Base-by-base conservation (phyloP, 2,888 invertebrate genomes). In the Bellardia bayeri region DNA sequence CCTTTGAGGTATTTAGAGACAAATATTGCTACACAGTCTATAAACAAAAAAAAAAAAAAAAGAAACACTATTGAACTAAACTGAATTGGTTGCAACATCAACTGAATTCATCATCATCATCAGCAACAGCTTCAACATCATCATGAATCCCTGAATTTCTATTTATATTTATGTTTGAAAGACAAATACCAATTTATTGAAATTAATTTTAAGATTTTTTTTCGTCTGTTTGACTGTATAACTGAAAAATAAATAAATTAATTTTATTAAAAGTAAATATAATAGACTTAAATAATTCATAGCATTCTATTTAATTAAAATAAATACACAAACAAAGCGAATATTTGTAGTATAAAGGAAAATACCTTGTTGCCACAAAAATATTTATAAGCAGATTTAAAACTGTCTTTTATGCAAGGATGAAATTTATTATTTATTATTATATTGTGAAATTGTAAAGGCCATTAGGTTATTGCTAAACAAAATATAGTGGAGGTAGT, bases 1-100 rank as follows among this genome's bases (percentile, higher is more conserved):
- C 72, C 84, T 84, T 84, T 68, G 79, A 79, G 79, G 79, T 42
- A 84, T 80, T 84, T 84, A 40, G 58, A 72, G 14, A 66, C 72
- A 79, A 84, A 64, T 42, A 79, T 79, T 79, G 71, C 23, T 23
- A 79, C 23, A 71, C 6, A 80, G 63, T 51, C 51, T 51, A 4
- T 58, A 30, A 63, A n/a, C n/a, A n/a, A n/a, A n/a, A n/a, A n/a
- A n/a, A n/a, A n/a, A n/a, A n/a, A 63, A 30, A 64, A 8, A 40
- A 51, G 51, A 40, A 4, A 3, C 7, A 54, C 30, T 16, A 42
- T 42, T 51, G 40, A 72, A 80, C n/a, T 51, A 14, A 80, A 11
- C 3, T 37, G 9, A 0, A 16, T 54, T 37, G 37, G 37, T 37
- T 37, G 4, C 37, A 37, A 37, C 37, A 37, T 11, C 8, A 51